phyloP scores from a whole-genome alignment of 2,113 vertebrate species.

The Dicerorhinus sumatrensis region DNA sequence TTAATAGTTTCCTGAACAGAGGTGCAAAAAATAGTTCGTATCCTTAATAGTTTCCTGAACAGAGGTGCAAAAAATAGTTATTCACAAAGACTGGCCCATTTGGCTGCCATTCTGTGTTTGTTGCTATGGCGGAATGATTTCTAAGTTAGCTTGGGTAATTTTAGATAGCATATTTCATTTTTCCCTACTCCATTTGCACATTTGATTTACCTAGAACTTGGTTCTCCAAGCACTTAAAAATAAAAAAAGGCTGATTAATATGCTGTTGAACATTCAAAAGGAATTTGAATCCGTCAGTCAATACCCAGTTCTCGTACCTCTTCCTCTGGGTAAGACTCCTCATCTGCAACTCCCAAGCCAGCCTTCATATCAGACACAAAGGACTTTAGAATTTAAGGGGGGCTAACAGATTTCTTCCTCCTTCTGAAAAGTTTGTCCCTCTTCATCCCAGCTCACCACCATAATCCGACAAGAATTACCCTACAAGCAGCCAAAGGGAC shows the following conservation, averaged over 20 bases:
- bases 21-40: not conserved
- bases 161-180: not conserved
- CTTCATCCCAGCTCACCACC: not conserved
- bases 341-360: rapidly evolving
- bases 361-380: not conserved
- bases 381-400: not conserved
- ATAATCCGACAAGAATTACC: not conserved
- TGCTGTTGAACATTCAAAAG: not conserved
- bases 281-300: not conserved
- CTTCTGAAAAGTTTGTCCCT: not conserved
- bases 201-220: not conserved
- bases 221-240: not conserved
- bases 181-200: not conserved
- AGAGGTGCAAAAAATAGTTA: not conserved
- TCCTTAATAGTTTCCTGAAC: not conserved
- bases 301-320: not conserved
- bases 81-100: not conserved
- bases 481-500: not conserved
- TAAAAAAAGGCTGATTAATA: not conserved
- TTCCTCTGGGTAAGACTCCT: not conserved
- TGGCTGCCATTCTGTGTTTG: not conserved
- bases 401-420: not conserved
- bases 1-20: not conserved
- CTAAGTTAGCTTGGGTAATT: not conserved
- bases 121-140: not conserved